phyloP scores from a whole-genome alignment of 1,140 invertebrate genomes.

The Drosophila rufa region DNA sequence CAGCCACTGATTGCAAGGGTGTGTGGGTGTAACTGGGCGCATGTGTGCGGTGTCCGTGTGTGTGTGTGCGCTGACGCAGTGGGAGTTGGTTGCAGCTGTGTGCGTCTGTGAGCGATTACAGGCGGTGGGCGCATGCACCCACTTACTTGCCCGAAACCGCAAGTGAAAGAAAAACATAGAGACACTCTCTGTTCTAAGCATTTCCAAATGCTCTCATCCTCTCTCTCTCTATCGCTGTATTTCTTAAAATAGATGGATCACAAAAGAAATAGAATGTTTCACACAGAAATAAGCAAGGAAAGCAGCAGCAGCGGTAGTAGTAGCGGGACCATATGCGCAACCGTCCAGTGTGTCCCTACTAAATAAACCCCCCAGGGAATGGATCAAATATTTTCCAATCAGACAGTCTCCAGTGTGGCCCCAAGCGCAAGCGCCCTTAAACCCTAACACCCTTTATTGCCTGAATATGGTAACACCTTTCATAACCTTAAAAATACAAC shows the following conservation, averaged over 20 bases:
- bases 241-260: slow-evolving; percentile 44
- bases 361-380: neutral
- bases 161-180: slow-evolving; percentile 7
- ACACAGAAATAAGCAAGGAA: neutral
- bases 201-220: slow-evolving; percentile 21
- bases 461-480: too few relatives aligned
- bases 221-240: neutral
- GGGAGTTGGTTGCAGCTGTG: slow-evolving; percentile 39
- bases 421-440: too few relatives aligned
- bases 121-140: slow-evolving; percentile 65
- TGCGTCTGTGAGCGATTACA: slow-evolving; percentile 10
- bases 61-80: slow-evolving; percentile 69
- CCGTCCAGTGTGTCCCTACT: slow-evolving; percentile 41
- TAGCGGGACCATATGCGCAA: slow-evolving; percentile 46
- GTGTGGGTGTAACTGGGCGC: slow-evolving; percentile 21
- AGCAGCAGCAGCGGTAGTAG: too few relatives aligned
- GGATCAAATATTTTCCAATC: too few relatives aligned
- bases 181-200: slow-evolving; percentile 3
- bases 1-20: slow-evolving; percentile 1
- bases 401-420: too few relatives aligned
- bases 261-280: neutral
- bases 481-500: too few relatives aligned
- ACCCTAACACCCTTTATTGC: too few relatives aligned
- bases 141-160: slow-evolving; percentile 20
- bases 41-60: slow-evolving; percentile 14